A percentile compares a stretch with the other conserved stretches of the same genome.
phyloP scores from a whole-genome alignment of 2,888 invertebrate genomes.

The Acleris emargana region DNA sequence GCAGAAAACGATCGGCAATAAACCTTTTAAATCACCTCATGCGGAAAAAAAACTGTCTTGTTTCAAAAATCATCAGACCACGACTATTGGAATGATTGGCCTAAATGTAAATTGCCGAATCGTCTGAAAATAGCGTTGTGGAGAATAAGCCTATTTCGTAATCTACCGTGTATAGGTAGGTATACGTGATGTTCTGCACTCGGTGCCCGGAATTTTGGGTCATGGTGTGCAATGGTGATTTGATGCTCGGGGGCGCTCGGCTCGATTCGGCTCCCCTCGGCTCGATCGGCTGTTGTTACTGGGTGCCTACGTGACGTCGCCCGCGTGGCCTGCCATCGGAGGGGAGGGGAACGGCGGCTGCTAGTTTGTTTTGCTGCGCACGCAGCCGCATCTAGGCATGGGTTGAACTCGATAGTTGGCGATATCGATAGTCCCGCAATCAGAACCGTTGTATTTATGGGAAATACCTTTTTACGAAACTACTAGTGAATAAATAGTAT shows the following conservation, averaged over 20 bases:
- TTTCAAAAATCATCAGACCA: too few relatives aligned
- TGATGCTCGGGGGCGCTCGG: constrained; percentile 7
- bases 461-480: not conserved
- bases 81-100: too few relatives aligned
- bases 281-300: constrained; percentile 11
- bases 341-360: constrained; percentile 53
- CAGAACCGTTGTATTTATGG: not conserved
- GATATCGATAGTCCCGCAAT: constrained; percentile 44
- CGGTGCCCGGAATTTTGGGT: constrained; percentile 32
- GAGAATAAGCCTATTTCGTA: too few relatives aligned
- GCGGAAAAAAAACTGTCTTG: too few relatives aligned
- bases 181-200: not conserved
- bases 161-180: too few relatives aligned
- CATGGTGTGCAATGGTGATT: constrained; percentile 22
- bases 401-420: constrained; percentile 44
- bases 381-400: constrained; percentile 47
- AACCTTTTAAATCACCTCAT: too few relatives aligned
- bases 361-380: constrained; percentile 72
- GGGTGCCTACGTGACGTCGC: constrained; percentile 77
- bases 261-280: not conserved
- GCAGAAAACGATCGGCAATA: too few relatives aligned
- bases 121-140: too few relatives aligned
- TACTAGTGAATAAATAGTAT: not conserved
- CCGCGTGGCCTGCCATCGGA: constrained; percentile 66
- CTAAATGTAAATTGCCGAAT: too few relatives aligned